Evolutionary conservation across 2,888 invertebrate genomes (phyloP), one percentile per base, ranked within the genome.

Genomic region (Sarcophaga rosellei): DNA sequence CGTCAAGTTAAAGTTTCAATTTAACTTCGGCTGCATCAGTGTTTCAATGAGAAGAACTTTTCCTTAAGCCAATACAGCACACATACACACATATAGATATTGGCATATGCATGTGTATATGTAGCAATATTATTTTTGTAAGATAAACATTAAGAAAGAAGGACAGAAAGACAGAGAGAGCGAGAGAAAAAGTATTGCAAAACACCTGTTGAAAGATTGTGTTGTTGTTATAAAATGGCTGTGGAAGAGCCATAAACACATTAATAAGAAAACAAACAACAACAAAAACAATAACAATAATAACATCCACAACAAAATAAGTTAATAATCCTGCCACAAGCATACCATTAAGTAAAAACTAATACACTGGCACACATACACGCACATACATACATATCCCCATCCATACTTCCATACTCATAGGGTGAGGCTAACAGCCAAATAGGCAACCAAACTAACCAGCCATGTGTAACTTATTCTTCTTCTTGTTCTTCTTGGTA

Each of bases 281-380:
- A 8, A 35, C 8, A 53, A 53, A 2, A 53, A 53, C 4, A 3
- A 15, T 3, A 53, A 53, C 17, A 53, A 53, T 17, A 53, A 53
- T 5, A 47, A 47, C 47, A 53, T 12, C 53, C 1, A 17, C 17
- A 53, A 17, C 17, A 78, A 85, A 86, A 84, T 85, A 85, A 83
- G 85, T 87, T 87, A 85, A 85, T 87, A 87, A 87, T 85, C 83
- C 81, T 77, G 85, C 87, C 84, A 82, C 87, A 87, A 87, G 82
- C 69, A 85, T 35, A 61, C 79, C 84, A 85, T 78, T 76, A 84
- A 87, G 69, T 80, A 68, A 21, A 77, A 81, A 85, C 74, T 82
- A 80, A 80, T 77, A 70, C 84, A 76, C 75, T 66, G 12, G 21
- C 61, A 61, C 21, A 21, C 12, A 61, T 1, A 11, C 21, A 61